Evolutionary conservation across 2,113 vertebrate species (phyloP), one percentile per base, ranked within the genome.

Genomic region (Noturus placidus): DNA sequence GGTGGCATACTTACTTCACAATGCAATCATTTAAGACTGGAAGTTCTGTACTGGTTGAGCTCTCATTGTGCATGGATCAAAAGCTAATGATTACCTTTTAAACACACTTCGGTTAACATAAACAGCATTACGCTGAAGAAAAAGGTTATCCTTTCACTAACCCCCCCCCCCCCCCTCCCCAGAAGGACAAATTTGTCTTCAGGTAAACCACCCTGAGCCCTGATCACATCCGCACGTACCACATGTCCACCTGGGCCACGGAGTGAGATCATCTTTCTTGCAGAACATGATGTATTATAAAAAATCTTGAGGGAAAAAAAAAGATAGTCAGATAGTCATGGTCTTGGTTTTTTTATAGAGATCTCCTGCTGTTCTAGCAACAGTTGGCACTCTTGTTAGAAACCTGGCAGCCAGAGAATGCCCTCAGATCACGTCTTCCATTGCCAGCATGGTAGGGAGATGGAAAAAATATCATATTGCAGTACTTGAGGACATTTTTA

Each of bases 311-410:
- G 3, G 14, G 3, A 46, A 46, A 46, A n/a, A n/a, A 14, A 54
- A 25, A 74, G 8, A 30, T 15, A 33, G 56, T 63, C 57, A 27
- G 63, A 56, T 57, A 72, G 86, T 38, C 57, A 17, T 65, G 42
- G 20, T 46, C 27, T 38, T 38, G 14, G 0, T 63, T 63, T 33
- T 57, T 76, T 76, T 27, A 78, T 15, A 4, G n/a, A 81, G 25
- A 77, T n/a, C 84, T 86, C 84, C 69, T 83, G 69, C 57, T 87
- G 67, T 79, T 84, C 78, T 89, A 35, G 81, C 82, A 87, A 70
- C 81, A 84, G 74, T 84, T 80, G 81, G 76, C 85, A 69, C 63
- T 33, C 27, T 46, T 38, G 27, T 70, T 69, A 6, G 33, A 87
- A 74, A 80, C 57, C 77, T 74, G 50, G 82, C 82, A 85, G 69